Evolutionary conservation across 2,888 invertebrate species (phyloP).

Genomic region (Taphrorychus bicolor): DNA sequence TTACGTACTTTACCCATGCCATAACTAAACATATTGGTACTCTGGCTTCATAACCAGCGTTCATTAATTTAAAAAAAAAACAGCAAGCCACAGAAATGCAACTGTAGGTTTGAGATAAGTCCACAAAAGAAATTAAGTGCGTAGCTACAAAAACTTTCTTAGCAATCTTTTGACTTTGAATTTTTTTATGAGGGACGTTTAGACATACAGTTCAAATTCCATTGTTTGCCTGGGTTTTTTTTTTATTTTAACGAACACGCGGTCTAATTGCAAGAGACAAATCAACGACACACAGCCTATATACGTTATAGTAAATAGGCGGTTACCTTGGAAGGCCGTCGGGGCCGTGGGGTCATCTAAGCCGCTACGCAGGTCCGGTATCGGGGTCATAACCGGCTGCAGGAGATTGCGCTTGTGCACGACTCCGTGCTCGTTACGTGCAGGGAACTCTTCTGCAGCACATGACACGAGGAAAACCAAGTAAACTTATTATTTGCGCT

Average conservation of each 20-base stretch:
- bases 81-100: neutral
- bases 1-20: constrained; percentile 27
- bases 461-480: constrained; percentile 44
- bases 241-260: too few species aligned
- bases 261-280: neutral
- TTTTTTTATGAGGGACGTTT: too few species aligned
- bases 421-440: constrained; percentile 85
- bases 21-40: constrained; percentile 29
- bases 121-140: too few species aligned
- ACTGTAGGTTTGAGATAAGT: too few species aligned
- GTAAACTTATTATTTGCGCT: constrained; percentile 22
- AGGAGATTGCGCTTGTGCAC: constrained; percentile 84
- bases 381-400: constrained; percentile 81
- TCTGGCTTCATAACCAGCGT: too few species aligned
- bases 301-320: neutral
- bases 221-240: too few species aligned
- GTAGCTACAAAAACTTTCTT: too few species aligned
- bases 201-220: too few species aligned
- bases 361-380: constrained; percentile 85
- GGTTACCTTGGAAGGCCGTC: constrained; percentile 63
- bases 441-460: constrained; percentile 65
- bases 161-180: too few species aligned
- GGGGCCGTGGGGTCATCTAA: constrained; percentile 62
- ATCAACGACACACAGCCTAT: neutral
- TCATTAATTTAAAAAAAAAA: neutral